Conservation (phyloP, 2,888 invertebrate genomes). For the Himalopsyche japonica region DNA sequence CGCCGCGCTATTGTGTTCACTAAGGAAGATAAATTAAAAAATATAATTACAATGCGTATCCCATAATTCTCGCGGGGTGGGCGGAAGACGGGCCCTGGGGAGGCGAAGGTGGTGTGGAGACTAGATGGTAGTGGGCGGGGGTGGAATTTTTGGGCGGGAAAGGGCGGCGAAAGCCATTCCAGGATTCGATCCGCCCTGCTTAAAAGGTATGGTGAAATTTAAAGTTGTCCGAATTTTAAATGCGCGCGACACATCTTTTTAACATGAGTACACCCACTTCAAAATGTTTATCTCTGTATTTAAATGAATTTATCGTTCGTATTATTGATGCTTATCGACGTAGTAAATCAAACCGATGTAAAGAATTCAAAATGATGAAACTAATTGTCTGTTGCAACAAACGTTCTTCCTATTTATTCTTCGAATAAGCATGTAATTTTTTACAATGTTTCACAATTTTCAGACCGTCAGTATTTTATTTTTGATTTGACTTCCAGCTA, state of each 20-base stretch:
- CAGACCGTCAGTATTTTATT: too few species aligned
- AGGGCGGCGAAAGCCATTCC: constrained; percentile 30
- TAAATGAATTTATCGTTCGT: too few species aligned
- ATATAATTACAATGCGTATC: constrained; percentile 71
- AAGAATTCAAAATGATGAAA: too few species aligned
- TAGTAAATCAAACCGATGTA: too few species aligned
- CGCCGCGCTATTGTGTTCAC: constrained; percentile 63
- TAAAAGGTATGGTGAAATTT: constrained; percentile 35
- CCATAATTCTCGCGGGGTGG: constrained; percentile 59
- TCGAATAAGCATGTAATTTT: too few species aligned
- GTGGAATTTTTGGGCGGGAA: constrained; percentile 2
- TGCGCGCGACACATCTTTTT: background rate
- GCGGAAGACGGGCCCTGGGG: constrained; percentile 40
- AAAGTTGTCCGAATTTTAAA: constrained; percentile 10
- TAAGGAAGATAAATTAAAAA: constrained; percentile 74
- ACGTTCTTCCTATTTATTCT: too few species aligned
- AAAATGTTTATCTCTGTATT: background rate
- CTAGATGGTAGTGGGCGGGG: constrained; percentile 28
- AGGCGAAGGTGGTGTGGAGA: constrained; percentile 43
- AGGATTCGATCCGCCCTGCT: constrained; percentile 35
- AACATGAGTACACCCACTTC: background rate
- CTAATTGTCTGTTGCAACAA: too few species aligned
- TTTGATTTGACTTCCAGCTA: too few species aligned
- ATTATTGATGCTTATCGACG: too few species aligned
- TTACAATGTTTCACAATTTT: too few species aligned